A percentile compares a stretch with the other conserved stretches of the same genome.
Conservation (phyloP, 2,888 invertebrate genomes). For the Torymus aiolomorphi region DNA sequence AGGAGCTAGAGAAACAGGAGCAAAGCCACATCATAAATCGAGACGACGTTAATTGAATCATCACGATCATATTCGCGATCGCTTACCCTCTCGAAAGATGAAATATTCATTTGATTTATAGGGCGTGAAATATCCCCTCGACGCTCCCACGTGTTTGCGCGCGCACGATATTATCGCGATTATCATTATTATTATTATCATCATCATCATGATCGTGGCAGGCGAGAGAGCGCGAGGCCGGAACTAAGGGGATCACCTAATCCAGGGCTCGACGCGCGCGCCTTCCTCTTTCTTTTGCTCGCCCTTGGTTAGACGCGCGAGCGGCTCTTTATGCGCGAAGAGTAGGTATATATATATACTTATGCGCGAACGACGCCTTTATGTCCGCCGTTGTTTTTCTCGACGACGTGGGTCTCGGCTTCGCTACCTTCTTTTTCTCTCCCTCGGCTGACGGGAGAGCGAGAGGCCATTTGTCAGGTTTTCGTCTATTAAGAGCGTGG, state of each 20-base stretch:
- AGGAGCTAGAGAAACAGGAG: neutral
- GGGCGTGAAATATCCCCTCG: conserved; percentile 59
- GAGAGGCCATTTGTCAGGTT: conserved; percentile 34
- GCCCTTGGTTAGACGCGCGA: neutral
- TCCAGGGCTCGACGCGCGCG: conserved; percentile 30
- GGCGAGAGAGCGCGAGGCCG: conserved; percentile 59
- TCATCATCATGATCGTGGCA: conserved; percentile 34
- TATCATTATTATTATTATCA: conserved; percentile 25
- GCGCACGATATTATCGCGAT: conserved; percentile 59
- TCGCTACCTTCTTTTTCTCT: neutral
- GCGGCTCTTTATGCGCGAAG: neutral
- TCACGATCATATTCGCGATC: conserved; percentile 19
- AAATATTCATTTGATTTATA: conserved; percentile 70
- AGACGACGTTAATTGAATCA: conserved; percentile 41
- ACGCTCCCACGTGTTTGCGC: conserved; percentile 56
- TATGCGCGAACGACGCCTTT: neutral
- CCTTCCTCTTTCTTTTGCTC: conserved; percentile 8
- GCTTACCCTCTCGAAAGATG: conserved; percentile 13
- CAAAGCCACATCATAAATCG: conserved; percentile 32
- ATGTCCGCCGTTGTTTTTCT: neutral
- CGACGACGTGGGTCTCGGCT: neutral
- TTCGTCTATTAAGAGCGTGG: neutral
- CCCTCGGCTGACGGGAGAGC: neutral
- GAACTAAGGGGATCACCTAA: conserved; percentile 62
- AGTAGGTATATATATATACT: too few species aligned